Evolutionary conservation across 2,888 invertebrate species (phyloP), one percentile per base, ranked within the genome.

Genomic region (Phaonia tiefii): DNA sequence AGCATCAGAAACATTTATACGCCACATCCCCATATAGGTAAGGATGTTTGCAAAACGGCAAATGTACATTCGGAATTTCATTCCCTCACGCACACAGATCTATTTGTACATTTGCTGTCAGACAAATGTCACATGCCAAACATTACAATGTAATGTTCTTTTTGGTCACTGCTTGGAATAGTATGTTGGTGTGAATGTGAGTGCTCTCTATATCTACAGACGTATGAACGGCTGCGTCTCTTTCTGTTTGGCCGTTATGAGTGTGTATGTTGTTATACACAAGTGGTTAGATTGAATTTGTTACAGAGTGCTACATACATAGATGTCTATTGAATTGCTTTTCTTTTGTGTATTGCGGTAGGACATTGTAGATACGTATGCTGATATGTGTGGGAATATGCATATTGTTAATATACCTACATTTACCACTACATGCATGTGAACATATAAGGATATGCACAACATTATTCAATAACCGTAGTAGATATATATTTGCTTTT

Each of bases 111-210:
- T 17, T n/a, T n/a, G n/a, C n/a, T n/a, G n/a, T n/a, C n/a, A 20
- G 20, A 20, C 17, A 20, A 22, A 67, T 67, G 66, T 49, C 66
- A 60, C 60, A 51, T 49, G 31, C 31, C 31, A 67, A 67, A 67
- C 31, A 67, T 67, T 67, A 67, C 66, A 20, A 67, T 67, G 66
- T 51, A 49, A 67, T 51, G 49, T 67, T 49, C 66, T 25, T 66
- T 44, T 31, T n/a, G 4, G 1, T 10, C 5, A 13, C 10, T 44
- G 11, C n/a, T 3, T 13, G 3, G 1, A 63, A 10, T 7, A 26
- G 56, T 56, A 17, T 4, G 31, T 1, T n/a, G 1, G 58, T 15
- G 3, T 3, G 46, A 15, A n/a, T 2, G 46, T 46, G n/a, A n/a
- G n/a, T n/a, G n/a, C n/a, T n/a, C n/a, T n/a, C n/a, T n/a, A n/a